These are phyloP conservation scores for Smithornis capensis DNA, from an alignment of 2,113 vertebrate genomes.

Conservation along the genomic window DNA sequence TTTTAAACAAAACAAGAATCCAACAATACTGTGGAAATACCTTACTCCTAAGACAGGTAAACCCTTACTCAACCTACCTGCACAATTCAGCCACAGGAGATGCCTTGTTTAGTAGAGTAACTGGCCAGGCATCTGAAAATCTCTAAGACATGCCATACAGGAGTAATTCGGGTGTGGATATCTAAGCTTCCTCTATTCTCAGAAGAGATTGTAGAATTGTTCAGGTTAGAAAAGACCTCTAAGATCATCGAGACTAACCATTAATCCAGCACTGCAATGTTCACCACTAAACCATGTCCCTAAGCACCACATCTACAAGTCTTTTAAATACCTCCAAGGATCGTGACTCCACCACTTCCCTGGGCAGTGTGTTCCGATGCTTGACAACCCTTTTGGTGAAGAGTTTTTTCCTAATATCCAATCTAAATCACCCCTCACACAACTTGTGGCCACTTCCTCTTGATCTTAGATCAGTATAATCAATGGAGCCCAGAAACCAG, in stretches of 20 bases:
- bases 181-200: neutral
- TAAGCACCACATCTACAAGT: neutral
- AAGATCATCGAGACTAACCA: neutral
- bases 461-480: neutral
- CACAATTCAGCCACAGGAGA: neutral
- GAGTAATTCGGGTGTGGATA: neutral
- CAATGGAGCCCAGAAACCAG: neutral
- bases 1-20: neutral
- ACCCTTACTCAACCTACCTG: neutral
- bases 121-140: neutral
- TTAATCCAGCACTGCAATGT: neutral
- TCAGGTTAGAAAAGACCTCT: neutral
- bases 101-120: neutral
- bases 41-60: neutral
- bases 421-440: neutral
- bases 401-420: neutral
- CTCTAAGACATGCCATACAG: neutral
- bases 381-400: neutral
- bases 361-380: neutral
- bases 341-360: neutral
- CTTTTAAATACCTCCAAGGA: neutral
- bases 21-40: neutral
- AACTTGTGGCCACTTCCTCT: neutral
- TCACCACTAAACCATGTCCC: neutral
- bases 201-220: neutral